Conservation (phyloP, 2,797 vertebrate species). For the Cuculus canorus region DNA sequence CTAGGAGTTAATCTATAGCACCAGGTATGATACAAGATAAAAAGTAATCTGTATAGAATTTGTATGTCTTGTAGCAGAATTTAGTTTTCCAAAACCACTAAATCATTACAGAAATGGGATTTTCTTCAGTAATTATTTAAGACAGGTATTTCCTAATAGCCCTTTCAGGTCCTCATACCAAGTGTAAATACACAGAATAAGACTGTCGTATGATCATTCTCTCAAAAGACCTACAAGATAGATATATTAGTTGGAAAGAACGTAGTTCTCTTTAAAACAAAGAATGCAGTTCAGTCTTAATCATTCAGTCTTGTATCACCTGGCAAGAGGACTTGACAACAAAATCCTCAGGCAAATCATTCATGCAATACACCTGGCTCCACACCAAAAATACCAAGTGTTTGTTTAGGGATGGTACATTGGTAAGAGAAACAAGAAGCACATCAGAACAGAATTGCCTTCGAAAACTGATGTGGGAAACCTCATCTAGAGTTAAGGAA, state of each 20-base stretch:
- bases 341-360: not conserved
- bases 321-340: not conserved
- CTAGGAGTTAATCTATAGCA: not conserved
- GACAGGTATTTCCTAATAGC: not conserved
- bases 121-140: not conserved
- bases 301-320: not conserved
- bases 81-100: not conserved
- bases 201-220: not conserved
- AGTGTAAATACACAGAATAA: not conserved
- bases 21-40: not conserved
- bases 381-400: not conserved
- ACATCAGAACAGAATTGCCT: not conserved
- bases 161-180: not conserved
- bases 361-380: not conserved
- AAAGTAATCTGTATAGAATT: not conserved
- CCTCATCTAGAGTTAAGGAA: not conserved
- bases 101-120: not conserved
- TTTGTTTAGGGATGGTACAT: not conserved
- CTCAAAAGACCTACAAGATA: not conserved
- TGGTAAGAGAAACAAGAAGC: not conserved
- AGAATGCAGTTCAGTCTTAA: not conserved
- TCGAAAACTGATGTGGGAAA: not conserved
- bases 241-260: not conserved
- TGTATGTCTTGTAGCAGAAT: not conserved
- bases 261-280: constrained; percentile 19